Base-by-base conservation (phyloP, 2,113 vertebrate genomes). In the Raja brachyura region DNA sequence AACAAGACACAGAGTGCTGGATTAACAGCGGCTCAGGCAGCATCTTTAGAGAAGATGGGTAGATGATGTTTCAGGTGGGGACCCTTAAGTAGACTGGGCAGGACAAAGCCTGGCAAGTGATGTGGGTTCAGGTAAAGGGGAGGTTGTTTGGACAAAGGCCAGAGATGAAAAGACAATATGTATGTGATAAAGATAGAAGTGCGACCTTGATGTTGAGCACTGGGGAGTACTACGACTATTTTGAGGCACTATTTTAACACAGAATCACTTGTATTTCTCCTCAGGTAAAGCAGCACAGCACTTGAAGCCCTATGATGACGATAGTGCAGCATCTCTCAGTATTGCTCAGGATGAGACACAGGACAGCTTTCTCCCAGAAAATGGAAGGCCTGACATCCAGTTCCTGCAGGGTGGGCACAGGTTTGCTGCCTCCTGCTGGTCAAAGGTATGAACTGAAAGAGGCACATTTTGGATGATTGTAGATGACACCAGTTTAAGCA, bases 351-450 rank as follows among this genome's bases (percentile, higher is more conserved):
- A 99, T 86, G 99, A 99, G 95, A 98, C 97, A 1, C 98, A 98
- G 93, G 98, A 99, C 94, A 97, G 97, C 94, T 98, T 98, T 78
- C 96, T 96, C 93, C 95, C 98, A 94, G 98, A 98, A 95, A 99
- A 99, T 0, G 99, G 98, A 68, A 95, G 97, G 54, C 93, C 97
- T 77, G 97, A 96, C 4, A 94, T 95, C n/a, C 97, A 97, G 48
- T 95, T 97, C 73, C 96, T 98, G 20, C 98, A 97, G 94, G 97
- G 98, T 94, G 98, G 98, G 77, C 98, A 98, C 95, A 98, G 99
- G 97, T 94, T 99, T 90, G 98, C 98, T 94, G 99, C 98, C 66
- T 98, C 98, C 33, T 98, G 99, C 93, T 99, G 99, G 99, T 98
- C 99, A 93, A 99, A 99, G 98, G 99, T 98, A 96, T 96, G 94